A percentile compares a stretch with the other conserved stretches of the same genome.
These are phyloP conservation scores for Trypoxylon attenuatum DNA, from an alignment of 2,888 invertebrate species.

Conservation along the genomic window DNA sequence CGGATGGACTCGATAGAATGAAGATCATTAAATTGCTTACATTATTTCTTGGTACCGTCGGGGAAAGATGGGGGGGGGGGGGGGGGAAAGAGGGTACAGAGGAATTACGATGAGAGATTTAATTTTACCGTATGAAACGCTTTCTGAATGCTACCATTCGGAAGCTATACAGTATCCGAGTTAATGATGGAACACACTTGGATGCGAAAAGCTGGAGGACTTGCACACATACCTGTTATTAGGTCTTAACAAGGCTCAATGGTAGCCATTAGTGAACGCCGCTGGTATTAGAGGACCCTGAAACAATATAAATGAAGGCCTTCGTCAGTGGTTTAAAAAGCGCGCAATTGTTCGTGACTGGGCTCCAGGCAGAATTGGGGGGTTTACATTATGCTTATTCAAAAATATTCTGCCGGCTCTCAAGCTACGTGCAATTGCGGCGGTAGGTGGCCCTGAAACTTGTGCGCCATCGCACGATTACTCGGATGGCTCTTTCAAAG, in stretches of 20 bases:
- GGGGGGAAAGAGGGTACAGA: too few relatives aligned
- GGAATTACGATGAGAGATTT: background rate
- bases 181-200: background rate
- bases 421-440: constrained; percentile 77
- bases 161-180: background rate
- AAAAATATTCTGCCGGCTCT: constrained; percentile 13
- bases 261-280: constrained; percentile 99
- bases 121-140: background rate
- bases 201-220: background rate
- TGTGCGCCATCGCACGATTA: constrained; percentile 41
- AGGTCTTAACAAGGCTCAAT: constrained; percentile 80
- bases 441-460: constrained; percentile 79
- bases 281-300: constrained; percentile 98
- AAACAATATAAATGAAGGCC: constrained; percentile 74
- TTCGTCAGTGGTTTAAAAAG: constrained; percentile 24
- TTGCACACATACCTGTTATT: constrained; percentile 70
- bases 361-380: background rate
- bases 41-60: too few relatives aligned
- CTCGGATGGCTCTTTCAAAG: constrained; percentile 2
- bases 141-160: background rate
- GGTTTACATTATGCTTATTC: constrained; percentile 17
- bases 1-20: too few relatives aligned
- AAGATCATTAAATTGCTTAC: too few relatives aligned
- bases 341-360: background rate
- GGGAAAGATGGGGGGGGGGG: too few relatives aligned